Base-by-base conservation (phyloP, 2,797 vertebrate genomes). In the Threskiornis aethiopicus region DNA sequence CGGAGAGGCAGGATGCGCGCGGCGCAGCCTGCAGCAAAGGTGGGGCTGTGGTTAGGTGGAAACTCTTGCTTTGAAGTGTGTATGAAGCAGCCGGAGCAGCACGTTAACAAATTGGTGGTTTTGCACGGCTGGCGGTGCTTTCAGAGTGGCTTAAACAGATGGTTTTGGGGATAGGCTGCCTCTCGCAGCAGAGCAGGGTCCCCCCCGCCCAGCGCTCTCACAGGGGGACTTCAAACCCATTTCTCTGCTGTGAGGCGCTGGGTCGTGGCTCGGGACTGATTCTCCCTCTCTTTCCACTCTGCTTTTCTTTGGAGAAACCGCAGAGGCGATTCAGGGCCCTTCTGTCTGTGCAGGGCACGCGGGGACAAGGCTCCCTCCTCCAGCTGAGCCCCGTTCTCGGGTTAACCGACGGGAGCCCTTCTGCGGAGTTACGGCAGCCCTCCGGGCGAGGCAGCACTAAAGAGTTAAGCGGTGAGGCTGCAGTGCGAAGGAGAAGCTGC, bases 391-490 rank as follows among this genome's bases (percentile, higher is more conserved):
- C 11, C 1, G 4, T 6, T 14, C 44, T 8, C 4, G 2, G 8
- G 25, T 7, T 19, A 9, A 16, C 2, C 4, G 6, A 0, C 29
- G 13, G 57, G 47, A 54, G 77, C 84, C 55, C 59, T 13, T 19
- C 2, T 0, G 28, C 1, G 1, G 16, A 1, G 19, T 10, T 3
- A 7, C 46, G 2, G 12, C 33, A 33, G 76, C 46, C 37, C 79
- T 4, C 22, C 26, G 1, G 6, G 46, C 29, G 7, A n/a, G 8
- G 61, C 78, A 66, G 89, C 65, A 46, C 13, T 2, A 33, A 75
- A 20, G 77, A 11, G 84, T 75, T 70, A 81, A 92, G 3, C 1
- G 1, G 15, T 11, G 14, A 3, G 1, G 54, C 47, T 66, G 46
- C 72, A 8, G 54, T 1, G n/a, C 0, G 2, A 21, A 19, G 58